A percentile compares a stretch with the other conserved stretches of the same genome.
Conservation (phyloP, 2,888 invertebrate species). For the Ellobium chinense region DNA sequence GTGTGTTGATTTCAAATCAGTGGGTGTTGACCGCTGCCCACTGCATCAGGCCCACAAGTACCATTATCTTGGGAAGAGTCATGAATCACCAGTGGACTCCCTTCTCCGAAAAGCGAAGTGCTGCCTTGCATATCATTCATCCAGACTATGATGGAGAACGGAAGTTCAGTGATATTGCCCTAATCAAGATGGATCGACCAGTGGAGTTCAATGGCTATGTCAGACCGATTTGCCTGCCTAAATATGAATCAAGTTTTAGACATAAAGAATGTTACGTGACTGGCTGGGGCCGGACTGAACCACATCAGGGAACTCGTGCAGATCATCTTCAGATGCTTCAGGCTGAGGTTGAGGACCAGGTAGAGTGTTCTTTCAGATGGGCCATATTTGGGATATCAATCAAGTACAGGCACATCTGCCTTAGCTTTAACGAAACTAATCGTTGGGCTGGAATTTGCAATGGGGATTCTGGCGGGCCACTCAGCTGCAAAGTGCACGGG, state of each 20-base stretch:
- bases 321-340: not conserved
- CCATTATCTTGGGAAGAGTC: not conserved
- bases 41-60: not conserved
- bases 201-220: not conserved
- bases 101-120: not conserved
- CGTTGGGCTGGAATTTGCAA: not conserved
- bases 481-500: not conserved
- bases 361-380: not conserved
- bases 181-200: not conserved
- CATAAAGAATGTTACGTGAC: not conserved
- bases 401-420: not conserved
- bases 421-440: not conserved
- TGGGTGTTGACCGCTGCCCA: conserved; percentile 2
- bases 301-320: no score
- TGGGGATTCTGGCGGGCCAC: conserved; percentile 3
- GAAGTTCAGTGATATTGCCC: not conserved
- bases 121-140: not conserved
- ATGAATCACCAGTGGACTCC: not conserved
- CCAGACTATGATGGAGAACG: not conserved
- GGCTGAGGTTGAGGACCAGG: not conserved
- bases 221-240: not conserved
- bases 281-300: not conserved
- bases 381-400: not conserved
- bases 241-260: not conserved
- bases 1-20: not conserved